Base-by-base conservation (phyloP, 1,140 invertebrate genomes). In the Scylla paramamosain region DNA sequence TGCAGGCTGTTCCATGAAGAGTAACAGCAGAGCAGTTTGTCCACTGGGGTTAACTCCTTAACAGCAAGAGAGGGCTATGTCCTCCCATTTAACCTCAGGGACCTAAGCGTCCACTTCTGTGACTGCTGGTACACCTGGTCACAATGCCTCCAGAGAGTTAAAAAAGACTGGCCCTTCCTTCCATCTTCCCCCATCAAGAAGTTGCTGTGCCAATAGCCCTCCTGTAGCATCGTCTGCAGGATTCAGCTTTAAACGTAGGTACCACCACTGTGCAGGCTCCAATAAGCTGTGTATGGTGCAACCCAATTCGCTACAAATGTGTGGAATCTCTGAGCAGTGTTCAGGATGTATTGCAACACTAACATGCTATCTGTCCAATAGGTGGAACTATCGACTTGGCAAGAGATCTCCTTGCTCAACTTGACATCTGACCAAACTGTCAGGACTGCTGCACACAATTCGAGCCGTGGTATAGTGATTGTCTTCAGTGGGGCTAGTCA, bases 311-410 rank as follows among this genome's bases (percentile, higher is more conserved):
- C 91, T 25, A 82, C 59, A 45, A 92, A 92, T 3, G 91, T 92
- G 29, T 92, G 91, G 91, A 92, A 92, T 3, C 52, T 52, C 1
- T 10, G 3, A 31, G 20, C n/a, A n/a, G 12, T 6, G 39, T n/a
- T 92, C 3, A 8, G 6, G 29, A 92, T 92, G 67, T 92, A 92
- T 29, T 92, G 48, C 7, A 92, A n/a, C 12, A 92, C 14, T 10
- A 92, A 28, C 67, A 82, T 67, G 31, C 52, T 92, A 29, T 91
- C 89, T n/a, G 45, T 20, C 89, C 89, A 52, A 52, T n/a, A 91
- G 39, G 28, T 46, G n/a, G 45, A 91, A 12, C 46, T 29, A 4
- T 91, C 39, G 48, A 45, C n/a, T 10, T 4, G 4, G 46, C 39
- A n/a, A n/a, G n/a, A n/a, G n/a, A n/a, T n/a, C n/a, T n/a, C n/a